Evolutionary conservation across 2,113 vertebrate genomes (phyloP), one percentile per base, ranked within the genome.

Genomic region (Azemiops feae): DNA sequence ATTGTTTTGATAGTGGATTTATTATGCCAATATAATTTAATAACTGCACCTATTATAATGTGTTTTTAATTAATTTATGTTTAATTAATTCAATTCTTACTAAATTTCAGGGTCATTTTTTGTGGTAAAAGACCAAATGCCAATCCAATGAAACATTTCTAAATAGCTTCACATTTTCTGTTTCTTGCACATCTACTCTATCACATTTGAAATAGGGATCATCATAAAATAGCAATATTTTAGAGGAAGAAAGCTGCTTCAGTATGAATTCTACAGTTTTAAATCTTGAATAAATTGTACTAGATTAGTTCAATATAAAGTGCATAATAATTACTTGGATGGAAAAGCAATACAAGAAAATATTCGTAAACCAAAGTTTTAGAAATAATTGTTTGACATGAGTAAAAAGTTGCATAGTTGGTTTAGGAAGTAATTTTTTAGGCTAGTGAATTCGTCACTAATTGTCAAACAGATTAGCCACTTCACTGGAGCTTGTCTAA

Each of bases 151-250:
- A 92, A 92, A 47, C 18, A 54, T 43, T 88, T 87, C n/a, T 6
- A n/a, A 47, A 64, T 39, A 64, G 47, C 3, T 22, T 54, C 34
- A 87, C 22, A 20, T 14, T 81, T 87, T 91, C 39, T 87, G n/a
- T 47, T 18, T 43, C 22, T 87, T 18, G 47, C 64, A 58, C 47
- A 64, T 88, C 50, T 39, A 69, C 4, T 27, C 58, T 10, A 14
- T 20, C 4, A 92, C 16, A 52, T 45, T 60, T 39, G 64, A 95
- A 92, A 85, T 6, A 11, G 89, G 93, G 14, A 14, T 52, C 54
- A 92, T 92, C 69, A 93, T 30, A 95, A 89, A 93, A 95, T 20
- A 93, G 7, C 88, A 47, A 54, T 92, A 91, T 45, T 25, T 45
- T 18, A 94, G 89, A 60, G 30, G 0, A 25, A 1, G 1, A 58